Evolutionary conservation across 2,888 invertebrate species (phyloP), one percentile per base, ranked within the genome.

Genomic region (Melanostoma scalare): DNA sequence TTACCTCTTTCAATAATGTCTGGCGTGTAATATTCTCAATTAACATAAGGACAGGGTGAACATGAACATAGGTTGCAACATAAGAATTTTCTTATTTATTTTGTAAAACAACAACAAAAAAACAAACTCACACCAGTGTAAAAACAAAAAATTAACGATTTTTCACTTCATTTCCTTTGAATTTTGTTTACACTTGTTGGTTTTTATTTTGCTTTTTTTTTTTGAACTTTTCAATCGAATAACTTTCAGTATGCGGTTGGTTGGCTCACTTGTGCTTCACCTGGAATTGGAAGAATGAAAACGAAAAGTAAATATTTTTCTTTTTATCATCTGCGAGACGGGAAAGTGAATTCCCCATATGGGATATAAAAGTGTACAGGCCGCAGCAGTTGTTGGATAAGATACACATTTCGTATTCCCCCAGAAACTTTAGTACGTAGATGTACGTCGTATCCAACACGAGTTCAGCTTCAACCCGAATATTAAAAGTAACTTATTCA

Each of bases 1-100:
- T 82, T 82, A 82, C 82, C 77, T 77, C 82, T 73, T 82, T 77
- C 6, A 73, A 63, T 46, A 82, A 77, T 33, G 61, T 50, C 36
- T 63, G 67, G 61, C 50, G 82, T 46, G 77, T 63, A 55, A 68
- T 46, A 48, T 68, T 82, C 40, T 82, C 82, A 73, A 82, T 77
- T 82, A 82, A 82, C 82, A 82, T 82, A 82, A 31, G 82, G 82
- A 73, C 40, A 76, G 60, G 56, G 58, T 55, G 44, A 52, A 20
- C 52, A 30, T 55, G 44, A 52, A 20, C 52, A 30, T 5, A 8
- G 35, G 10, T 60, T 55, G 30, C 36, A 55, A 65, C 42, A 6
- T n/a, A 65, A 75, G 61, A 61, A 42, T 60, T 60, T 30, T 33
- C 20, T 20, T 20, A 20, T 20, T 20, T 20, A 20, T 20, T 20